Percentiles rank a stretch among this genome's conserved stretches.
These are phyloP conservation scores for Perca schrenkii DNA, from an alignment of 2,113 vertebrate species.

Conservation along the genomic window DNA sequence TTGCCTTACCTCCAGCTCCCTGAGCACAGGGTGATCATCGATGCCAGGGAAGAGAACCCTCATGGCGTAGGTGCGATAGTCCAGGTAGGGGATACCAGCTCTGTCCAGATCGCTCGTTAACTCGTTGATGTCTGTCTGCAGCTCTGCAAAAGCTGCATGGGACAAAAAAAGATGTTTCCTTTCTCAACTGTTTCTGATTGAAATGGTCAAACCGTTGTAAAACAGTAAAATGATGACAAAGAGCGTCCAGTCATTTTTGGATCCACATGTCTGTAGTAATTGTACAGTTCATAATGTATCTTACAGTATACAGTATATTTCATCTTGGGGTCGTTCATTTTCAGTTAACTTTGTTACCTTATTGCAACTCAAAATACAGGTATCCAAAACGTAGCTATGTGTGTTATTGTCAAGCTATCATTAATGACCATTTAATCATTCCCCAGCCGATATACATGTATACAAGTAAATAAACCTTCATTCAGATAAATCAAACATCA, in stretches of 20 bases:
- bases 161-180: background rate
- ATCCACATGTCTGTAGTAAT: background rate
- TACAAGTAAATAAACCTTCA: background rate
- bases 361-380: background rate
- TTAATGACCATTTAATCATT: background rate
- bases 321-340: background rate
- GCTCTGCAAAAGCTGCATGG: slow-evolving; percentile 93
- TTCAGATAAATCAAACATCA: background rate
- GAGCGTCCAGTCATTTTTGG: background rate
- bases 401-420: too few relatives aligned
- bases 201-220: background rate
- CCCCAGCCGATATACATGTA: background rate
- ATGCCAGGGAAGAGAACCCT: slow-evolving; percentile 98
- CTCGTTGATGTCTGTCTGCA: slow-evolving; percentile 98
- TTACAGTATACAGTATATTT: background rate
- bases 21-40: slow-evolving; percentile 95
- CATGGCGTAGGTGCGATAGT: slow-evolving; percentile 98
- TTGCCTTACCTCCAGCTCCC: slow-evolving; percentile 93
- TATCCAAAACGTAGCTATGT: too few relatives aligned
- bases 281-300: background rate
- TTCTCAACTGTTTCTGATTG: background rate
- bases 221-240: background rate
- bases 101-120: slow-evolving; percentile 97
- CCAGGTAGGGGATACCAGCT: slow-evolving; percentile 95
- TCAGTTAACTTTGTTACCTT: background rate